These are phyloP conservation scores for Urechis unicinctus DNA, from an alignment of 2,888 invertebrate species.

Conservation along the genomic window DNA sequence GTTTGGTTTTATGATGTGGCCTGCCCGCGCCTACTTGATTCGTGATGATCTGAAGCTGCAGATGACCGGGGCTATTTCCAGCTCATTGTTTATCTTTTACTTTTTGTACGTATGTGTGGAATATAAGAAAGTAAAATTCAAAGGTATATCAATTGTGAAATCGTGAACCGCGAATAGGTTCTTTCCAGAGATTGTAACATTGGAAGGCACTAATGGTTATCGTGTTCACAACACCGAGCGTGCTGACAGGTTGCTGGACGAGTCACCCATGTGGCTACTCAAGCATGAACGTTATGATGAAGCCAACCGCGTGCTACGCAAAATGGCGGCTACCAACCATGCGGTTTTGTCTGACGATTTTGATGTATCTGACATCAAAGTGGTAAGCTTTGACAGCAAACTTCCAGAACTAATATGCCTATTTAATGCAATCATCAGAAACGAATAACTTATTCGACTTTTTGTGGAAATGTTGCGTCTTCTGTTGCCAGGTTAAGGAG, in stretches of 20 bases:
- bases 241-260: conserved; percentile 10
- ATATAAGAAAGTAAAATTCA: too few relatives aligned
- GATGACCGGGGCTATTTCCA: conserved; percentile 4
- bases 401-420: too few relatives aligned
- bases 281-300: conserved; percentile 3
- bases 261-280: conserved; percentile 15
- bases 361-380: too few relatives aligned
- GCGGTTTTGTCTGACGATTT: conserved; percentile 6
- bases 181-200: too few relatives aligned
- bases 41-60: conserved; percentile 5
- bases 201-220: too few relatives aligned
- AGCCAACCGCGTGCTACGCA: conserved; percentile 8
- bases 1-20: conserved; percentile 8
- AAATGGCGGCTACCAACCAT: conserved; percentile 7
- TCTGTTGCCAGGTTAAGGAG: not conserved
- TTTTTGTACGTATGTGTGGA: not conserved
- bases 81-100: not conserved
- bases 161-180: too few relatives aligned
- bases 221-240: too few relatives aligned
- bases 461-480: too few relatives aligned
- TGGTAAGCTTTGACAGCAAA: too few relatives aligned
- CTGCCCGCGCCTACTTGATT: conserved; percentile 8
- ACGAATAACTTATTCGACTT: too few relatives aligned
- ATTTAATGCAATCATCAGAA: too few relatives aligned
- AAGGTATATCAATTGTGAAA: too few relatives aligned